Conservation (phyloP, 2,113 vertebrate species). For the Prunella fulvescens region DNA sequence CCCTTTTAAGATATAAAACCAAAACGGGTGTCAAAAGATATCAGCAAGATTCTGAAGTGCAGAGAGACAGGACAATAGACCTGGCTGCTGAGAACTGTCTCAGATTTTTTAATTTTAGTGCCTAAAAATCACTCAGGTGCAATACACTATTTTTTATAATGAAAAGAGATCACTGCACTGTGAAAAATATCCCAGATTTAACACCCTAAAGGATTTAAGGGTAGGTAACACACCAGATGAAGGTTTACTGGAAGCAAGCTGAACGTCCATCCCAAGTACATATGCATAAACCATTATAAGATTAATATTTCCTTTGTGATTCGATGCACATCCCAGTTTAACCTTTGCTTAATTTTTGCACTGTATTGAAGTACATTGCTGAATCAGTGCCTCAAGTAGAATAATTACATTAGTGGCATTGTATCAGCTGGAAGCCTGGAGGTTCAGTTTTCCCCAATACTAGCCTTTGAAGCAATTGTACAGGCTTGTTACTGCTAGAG, state of each 20-base stretch:
- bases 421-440: neutral
- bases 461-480: neutral
- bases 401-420: neutral
- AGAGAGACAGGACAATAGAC: rapidly evolving
- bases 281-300: neutral
- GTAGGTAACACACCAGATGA: neutral
- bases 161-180: neutral
- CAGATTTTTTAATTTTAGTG: neutral
- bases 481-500: neutral
- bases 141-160: neutral
- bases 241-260: neutral
- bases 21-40: neutral
- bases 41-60: neutral
- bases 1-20: neutral
- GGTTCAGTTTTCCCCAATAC: neutral
- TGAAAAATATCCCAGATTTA: neutral
- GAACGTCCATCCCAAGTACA: neutral
- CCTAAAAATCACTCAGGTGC: neutral
- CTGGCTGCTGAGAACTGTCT: neutral
- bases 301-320: neutral
- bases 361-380: neutral
- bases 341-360: neutral
- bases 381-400: neutral
- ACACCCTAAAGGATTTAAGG: neutral
- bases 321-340: neutral